Evolutionary conservation across 2,113 vertebrate genomes (phyloP).

Genomic region (Macquaria ambigua): DNA sequence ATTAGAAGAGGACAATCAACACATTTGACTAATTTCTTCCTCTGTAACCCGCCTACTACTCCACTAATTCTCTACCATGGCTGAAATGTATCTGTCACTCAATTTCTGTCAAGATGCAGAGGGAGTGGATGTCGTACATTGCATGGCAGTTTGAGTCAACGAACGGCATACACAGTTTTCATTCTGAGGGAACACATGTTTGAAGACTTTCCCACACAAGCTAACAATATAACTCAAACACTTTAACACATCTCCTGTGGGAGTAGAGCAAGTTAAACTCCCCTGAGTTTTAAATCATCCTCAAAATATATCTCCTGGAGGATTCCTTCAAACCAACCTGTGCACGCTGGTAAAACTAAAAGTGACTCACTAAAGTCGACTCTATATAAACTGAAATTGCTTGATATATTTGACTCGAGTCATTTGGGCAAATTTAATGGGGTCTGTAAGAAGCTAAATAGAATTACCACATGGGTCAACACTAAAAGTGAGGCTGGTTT

Average conservation of each 20-base stretch:
- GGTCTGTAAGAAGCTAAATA: slow-evolving; percentile 80
- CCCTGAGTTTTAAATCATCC: slow-evolving; percentile 67
- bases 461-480: slow-evolving; percentile 82
- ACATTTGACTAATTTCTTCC: slow-evolving; percentile 76
- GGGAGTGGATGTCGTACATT: slow-evolving; percentile 39
- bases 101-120: slow-evolving; percentile 40
- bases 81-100: slow-evolving; percentile 49
- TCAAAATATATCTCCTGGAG: slow-evolving; percentile 72
- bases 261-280: slow-evolving; percentile 46
- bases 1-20: slow-evolving; percentile 72
- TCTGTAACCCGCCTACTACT: slow-evolving; percentile 59
- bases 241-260: slow-evolving; percentile 69
- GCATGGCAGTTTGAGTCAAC: slow-evolving; percentile 34
- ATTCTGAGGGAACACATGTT: slow-evolving; percentile 53
- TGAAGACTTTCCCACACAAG: slow-evolving; percentile 72
- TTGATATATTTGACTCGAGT: slow-evolving; percentile 81
- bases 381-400: slow-evolving; percentile 80
- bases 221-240: slow-evolving; percentile 76
- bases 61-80: slow-evolving; percentile 25
- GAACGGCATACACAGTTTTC: slow-evolving; percentile 31
- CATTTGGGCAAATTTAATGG: slow-evolving; percentile 81
- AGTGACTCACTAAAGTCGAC: slow-evolving; percentile 76
- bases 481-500: slow-evolving; percentile 84
- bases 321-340: slow-evolving; percentile 73
- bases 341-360: slow-evolving; percentile 74